Evolutionary conservation across 2,113 vertebrate species (phyloP).

Genomic region (Vicugna pacos): DNA sequence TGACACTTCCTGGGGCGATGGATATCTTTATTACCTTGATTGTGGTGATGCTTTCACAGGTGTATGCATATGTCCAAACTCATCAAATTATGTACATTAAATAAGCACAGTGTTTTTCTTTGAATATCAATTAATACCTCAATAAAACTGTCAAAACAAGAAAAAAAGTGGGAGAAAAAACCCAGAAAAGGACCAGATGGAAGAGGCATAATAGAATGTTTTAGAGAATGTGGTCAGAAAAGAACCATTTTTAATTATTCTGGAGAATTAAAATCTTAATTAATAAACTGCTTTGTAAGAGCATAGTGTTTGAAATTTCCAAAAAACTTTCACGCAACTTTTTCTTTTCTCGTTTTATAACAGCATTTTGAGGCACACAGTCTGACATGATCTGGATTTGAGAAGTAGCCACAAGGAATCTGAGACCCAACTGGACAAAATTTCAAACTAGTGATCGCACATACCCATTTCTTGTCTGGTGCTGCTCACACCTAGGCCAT

Average conservation of each 20-base stretch:
- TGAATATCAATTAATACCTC: neutral
- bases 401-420: neutral
- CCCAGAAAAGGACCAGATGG: neutral
- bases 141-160: neutral
- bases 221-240: neutral
- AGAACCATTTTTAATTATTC: neutral
- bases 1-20: neutral
- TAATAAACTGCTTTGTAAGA: neutral
- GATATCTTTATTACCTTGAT: neutral
- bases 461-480: slow-evolving; percentile 95
- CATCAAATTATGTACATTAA: neutral
- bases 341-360: neutral
- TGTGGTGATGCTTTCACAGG: neutral
- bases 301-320: neutral
- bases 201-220: neutral
- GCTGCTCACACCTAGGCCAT: slow-evolving; percentile 93
- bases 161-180: neutral
- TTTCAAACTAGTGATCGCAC: slow-evolving; percentile 63
- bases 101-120: neutral
- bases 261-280: neutral
- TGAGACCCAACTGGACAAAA: neutral
- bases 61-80: neutral
- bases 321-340: neutral
- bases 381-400: neutral
- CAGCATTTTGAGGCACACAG: neutral